phyloP scores from a whole-genome alignment of 2,797 vertebrate species.

The Spheniscus humboldti region DNA sequence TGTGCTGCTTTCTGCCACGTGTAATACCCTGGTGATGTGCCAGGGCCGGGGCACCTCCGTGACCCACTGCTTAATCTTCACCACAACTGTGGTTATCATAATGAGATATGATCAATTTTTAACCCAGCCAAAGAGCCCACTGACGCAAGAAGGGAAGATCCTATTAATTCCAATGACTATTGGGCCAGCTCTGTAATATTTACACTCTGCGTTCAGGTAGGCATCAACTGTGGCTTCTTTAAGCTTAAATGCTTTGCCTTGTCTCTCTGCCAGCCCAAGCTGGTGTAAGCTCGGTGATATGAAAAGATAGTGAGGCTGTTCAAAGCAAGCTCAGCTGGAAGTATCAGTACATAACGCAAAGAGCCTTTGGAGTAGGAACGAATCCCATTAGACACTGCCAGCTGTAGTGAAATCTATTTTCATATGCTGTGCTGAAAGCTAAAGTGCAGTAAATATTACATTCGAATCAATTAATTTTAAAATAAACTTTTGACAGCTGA shows the following conservation, averaged over 20 bases:
- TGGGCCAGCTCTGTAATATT: background rate
- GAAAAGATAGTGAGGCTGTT: background rate
- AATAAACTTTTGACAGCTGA: conserved; percentile 2
- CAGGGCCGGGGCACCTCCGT: background rate
- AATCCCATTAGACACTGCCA: conserved; percentile 15
- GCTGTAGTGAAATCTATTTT: conserved; percentile 2
- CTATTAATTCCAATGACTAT: background rate
- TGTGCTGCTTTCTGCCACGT: accelerated
- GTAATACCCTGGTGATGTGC: background rate
- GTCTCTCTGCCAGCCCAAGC: background rate
- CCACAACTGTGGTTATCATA: background rate
- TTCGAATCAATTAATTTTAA: background rate
- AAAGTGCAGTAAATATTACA: conserved; percentile 24
- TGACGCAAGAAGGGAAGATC: background rate
- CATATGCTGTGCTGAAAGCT: background rate
- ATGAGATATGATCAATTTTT: background rate
- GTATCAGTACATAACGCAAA: background rate
- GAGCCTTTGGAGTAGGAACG: background rate
- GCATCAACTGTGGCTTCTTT: background rate
- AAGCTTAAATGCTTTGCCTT: background rate
- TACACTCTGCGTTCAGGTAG: background rate
- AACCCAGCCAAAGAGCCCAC: background rate
- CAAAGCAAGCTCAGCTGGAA: background rate
- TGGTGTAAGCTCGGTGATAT: background rate
- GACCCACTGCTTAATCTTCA: background rate